Evolutionary conservation across 2,888 invertebrate species (phyloP).

Genomic region (Acronicta psi): DNA sequence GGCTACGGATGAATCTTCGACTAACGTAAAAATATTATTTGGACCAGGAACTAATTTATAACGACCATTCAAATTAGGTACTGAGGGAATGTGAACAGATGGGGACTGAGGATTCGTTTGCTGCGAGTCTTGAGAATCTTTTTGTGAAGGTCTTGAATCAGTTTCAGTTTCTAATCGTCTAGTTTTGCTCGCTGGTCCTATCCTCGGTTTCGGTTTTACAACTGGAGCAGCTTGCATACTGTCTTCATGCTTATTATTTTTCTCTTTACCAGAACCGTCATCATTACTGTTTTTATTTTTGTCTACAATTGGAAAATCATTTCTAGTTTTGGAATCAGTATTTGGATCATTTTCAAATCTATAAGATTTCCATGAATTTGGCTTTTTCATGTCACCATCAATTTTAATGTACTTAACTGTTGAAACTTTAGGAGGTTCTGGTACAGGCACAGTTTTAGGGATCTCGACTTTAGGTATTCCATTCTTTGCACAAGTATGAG

Average conservation of each 20-base stretch:
- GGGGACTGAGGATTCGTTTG: constrained; percentile 50
- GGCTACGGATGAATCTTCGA: constrained; percentile 67
- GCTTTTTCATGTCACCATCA: constrained; percentile 62
- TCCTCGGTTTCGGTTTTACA: constrained; percentile 70
- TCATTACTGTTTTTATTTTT: constrained; percentile 5
- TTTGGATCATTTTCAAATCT: constrained; percentile 44
- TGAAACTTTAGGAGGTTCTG: constrained; percentile 73
- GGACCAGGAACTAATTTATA: constrained; percentile 82
- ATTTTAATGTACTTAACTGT: constrained; percentile 82
- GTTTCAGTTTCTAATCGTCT: constrained; percentile 54
- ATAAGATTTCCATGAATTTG: constrained; percentile 48
- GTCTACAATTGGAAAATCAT: constrained; percentile 32
- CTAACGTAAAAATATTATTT: constrained; percentile 78
- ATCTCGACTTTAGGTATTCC: constrained; percentile 72
- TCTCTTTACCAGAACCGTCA: not conserved
- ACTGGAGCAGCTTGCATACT: constrained; percentile 21
- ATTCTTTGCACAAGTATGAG: constrained; percentile 82
- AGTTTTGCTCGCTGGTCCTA: constrained; percentile 81
- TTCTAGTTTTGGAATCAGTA: constrained; percentile 28
- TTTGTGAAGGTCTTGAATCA: constrained; percentile 31
- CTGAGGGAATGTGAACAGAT: constrained; percentile 66
- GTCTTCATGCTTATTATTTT: constrained; percentile 18
- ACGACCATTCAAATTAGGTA: constrained; percentile 73
- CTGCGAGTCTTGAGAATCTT: constrained; percentile 29
- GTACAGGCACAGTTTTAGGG: constrained; percentile 61